Evolutionary conservation across 1,140 invertebrate genomes (phyloP), one percentile per base, ranked within the genome.

Genomic region (Rhizoglyphus robini): DNA sequence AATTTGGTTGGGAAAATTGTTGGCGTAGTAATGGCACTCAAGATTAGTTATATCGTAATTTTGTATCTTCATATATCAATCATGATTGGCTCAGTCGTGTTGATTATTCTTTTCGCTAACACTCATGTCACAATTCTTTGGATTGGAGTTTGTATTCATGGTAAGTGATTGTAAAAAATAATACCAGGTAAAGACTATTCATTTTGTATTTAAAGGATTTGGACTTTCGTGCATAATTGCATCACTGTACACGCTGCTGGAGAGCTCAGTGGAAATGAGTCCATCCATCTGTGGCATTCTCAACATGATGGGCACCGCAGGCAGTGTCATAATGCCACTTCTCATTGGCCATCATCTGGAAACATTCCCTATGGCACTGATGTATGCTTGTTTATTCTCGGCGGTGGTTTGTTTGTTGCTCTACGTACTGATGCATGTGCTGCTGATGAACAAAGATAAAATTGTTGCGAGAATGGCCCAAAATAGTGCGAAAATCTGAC

Each of bases 181-280:
- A 41, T n/a, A n/a, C n/a, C n/a, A n/a, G n/a, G n/a, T n/a, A n/a
- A n/a, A n/a, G n/a, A n/a, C n/a, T n/a, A 11, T 41, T 41, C 23
- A 23, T 8, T n/a, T n/a, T n/a, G n/a, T 25, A 54, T 11, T 27
- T 27, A 8, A 20, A 54, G 61, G 61, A 51, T 15, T 63, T 23
- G 61, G 61, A 13, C 23, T 63, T 4, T 63, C 61, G 5, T 25
- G 23, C 32, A 49, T 46, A 18, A 29, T 47, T 57, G 61, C 61
- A 4, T 63, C 61, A 23, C 34, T 63, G 13, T 63, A 63, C 34
- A 36, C 61, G n/a, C 34, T 63, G 32, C 47, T 63, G 61, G 61
- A 63, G 34, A 47, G 25, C 18, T 13, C 61, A 20, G 8, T 63
- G 4, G 13, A 54, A 25, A 63, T 63, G 61, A 63, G 32, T 49